Base-by-base conservation (phyloP, 1,140 invertebrate genomes). In the Tetraneura akinire region DNA sequence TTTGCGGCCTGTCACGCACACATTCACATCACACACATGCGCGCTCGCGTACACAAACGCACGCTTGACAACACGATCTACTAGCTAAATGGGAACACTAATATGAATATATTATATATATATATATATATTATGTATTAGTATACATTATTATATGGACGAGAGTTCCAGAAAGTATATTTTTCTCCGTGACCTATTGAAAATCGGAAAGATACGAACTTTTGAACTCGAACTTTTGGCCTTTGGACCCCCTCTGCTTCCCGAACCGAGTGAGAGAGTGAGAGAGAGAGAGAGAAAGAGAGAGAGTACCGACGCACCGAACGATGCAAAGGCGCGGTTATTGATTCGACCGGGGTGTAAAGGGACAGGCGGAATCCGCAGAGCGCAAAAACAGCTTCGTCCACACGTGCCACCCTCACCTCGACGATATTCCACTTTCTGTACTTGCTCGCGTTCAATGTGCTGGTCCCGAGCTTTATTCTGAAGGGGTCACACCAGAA, bases 171-270 rank as follows among this genome's bases (percentile, higher is more conserved):
- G 26, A 13, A 66, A 5, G 21, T 42, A 29, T 49, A 71, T 51
- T 71, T 71, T 51, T n/a, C 45, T 71, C 18, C 23, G 55, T 78
- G 74, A 78, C 74, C 74, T 60, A 60, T 76, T 76, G 74, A 62
- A 62, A 78, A 42, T 11, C 37, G 23, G 32, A 49, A 16, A 45
- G 68, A 29, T 23, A 71, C 53, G 53, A 78, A 78, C 74, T 78
- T 78, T 78, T 78, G 74, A 78, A 78, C 74, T 78, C 74, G 55
- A 78, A 78, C 74, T 78, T 62, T 78, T 62, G 74, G 74, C 74
- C 55, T 78, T 78, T 78, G 18, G 53, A 26, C 45, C 45, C 66
- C 21, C 42, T 14, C 13, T n/a, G n/a, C n/a, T n/a, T n/a, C n/a
- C n/a, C n/a, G n/a, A n/a, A n/a, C n/a, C n/a, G n/a, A n/a, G n/a